Evolutionary conservation across 2,888 invertebrate genomes (phyloP), one percentile per base, ranked within the genome.

Genomic region (Monopis laevigella): DNA sequence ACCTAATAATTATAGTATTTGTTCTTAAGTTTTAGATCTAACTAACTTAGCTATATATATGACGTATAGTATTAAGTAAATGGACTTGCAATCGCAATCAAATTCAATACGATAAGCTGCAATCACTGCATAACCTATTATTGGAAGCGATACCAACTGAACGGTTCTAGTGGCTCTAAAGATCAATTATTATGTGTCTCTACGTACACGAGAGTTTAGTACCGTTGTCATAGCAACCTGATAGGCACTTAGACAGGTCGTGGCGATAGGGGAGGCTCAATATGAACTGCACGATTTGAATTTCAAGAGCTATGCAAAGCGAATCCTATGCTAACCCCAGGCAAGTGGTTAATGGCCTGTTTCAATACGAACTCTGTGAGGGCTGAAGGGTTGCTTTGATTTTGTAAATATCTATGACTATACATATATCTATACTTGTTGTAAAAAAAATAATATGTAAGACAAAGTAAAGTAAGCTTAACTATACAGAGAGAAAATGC

Each of bases 221-320:
- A 52, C 43, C 41, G 69, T 70, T 53, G 48, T 57, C 59, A 66
- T 70, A 54, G 56, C 50, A 52, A 65, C 67, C 8, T 52, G 45
- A 50, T 30, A 58, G 59, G 59, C 61, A 65, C 69, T 68, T 62
- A 68, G 60, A 60, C 58, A 61, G 53, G 17, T 18, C 39, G 58
- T 40, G 29, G 38, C 16, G 32, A 42, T 42, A 43, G 57, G 62
- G 65, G 61, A 62, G 59, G 56, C 63, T 62, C 63, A 54, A 73
- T 77, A 73, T 74, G 66, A 71, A 70, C 65, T 72, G 72, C 69
- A 69, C 64, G 66, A 73, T 77, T 77, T 72, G 75, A 77, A 74
- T 74, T 70, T 73, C 69, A 75, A 78, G 73, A 63, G 72, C 69
- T 75, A 71, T 73, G 75, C 74, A 77, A 78, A 75, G 72, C 59